Percentiles rank a stretch among this genome's conserved stretches.
phyloP scores from a whole-genome alignment of 2,797 vertebrate species.

The Channa striata region DNA sequence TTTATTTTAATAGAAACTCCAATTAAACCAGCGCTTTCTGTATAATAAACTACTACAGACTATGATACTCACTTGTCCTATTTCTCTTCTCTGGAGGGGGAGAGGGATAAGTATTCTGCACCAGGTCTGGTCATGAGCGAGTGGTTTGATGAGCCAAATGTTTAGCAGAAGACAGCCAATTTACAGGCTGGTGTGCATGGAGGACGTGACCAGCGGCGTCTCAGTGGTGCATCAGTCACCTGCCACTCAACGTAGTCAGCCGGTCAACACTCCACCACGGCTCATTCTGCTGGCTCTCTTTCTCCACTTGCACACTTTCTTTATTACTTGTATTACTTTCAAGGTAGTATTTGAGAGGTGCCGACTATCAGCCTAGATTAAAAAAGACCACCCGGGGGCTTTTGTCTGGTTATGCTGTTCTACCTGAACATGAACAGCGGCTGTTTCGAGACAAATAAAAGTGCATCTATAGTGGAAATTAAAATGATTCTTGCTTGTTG shows the following conservation, averaged over 20 bases:
- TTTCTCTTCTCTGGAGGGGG: constrained; percentile 50
- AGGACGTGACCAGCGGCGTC: constrained; percentile 69
- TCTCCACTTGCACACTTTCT: constrained; percentile 23
- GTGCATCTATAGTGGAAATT: constrained; percentile 34
- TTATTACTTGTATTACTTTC: constrained; percentile 22
- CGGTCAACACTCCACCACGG: constrained; percentile 36
- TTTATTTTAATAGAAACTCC: constrained; percentile 12
- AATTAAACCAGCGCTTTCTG: not conserved
- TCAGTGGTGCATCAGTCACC: constrained; percentile 73
- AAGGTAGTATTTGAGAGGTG: constrained; percentile 31
- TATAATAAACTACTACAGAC: constrained; percentile 30
- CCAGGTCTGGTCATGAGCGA: constrained; percentile 74
- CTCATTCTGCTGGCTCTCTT: constrained; percentile 39
- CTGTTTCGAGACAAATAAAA: constrained; percentile 35
- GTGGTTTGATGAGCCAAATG: constrained; percentile 80
- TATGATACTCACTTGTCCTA: constrained; percentile 37
- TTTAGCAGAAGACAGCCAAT: constrained; percentile 83
- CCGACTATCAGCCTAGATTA: constrained; percentile 27
- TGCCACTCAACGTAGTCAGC: constrained; percentile 68
- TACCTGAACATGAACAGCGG: constrained; percentile 39
- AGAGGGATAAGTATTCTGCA: constrained; percentile 72
- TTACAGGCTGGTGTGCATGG: constrained; percentile 74
- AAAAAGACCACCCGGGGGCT: constrained; percentile 27
- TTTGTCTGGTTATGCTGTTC: constrained; percentile 29
- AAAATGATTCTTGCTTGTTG: constrained; percentile 22